phyloP scores from a whole-genome alignment of 2,888 invertebrate species.

The Diplazon laetatorius region DNA sequence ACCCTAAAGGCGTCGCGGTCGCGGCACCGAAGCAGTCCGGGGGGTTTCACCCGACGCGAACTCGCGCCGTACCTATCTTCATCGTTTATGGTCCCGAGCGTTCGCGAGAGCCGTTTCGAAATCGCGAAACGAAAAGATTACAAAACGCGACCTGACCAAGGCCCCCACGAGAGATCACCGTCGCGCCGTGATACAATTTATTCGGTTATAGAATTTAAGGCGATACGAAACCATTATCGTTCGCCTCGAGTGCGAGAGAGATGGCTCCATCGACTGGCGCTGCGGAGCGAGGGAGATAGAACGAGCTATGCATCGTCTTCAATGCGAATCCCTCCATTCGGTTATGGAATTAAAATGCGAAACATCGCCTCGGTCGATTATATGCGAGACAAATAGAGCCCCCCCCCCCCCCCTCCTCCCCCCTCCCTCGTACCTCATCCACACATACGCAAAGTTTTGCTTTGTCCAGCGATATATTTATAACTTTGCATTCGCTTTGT shows the following conservation, averaged over 20 bases:
- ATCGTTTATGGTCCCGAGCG: neutral
- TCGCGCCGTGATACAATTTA: slow-evolving; percentile 34
- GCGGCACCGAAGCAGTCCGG: slow-evolving; percentile 29
- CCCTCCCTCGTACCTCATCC: no score
- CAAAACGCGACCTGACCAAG: slow-evolving; percentile 22
- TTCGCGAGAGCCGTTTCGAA: slow-evolving; percentile 10
- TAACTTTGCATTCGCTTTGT: neutral
- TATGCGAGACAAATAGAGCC: slow-evolving; percentile 36
- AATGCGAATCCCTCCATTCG: no score
- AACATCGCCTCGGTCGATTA: slow-evolving; percentile 40
- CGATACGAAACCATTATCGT: neutral
- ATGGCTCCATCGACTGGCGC: no score
- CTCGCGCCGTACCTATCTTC: slow-evolving; percentile 27
- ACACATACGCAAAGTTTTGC: neutral
- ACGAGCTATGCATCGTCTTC: no score
- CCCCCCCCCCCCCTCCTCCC: no score
- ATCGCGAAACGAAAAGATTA: slow-evolving; percentile 46
- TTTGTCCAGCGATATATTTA: neutral
- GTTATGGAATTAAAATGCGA: no score
- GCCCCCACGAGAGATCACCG: neutral
- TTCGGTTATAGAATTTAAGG: slow-evolving; percentile 40
- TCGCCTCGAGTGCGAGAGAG: slow-evolving; percentile 16
- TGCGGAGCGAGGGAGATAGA: no score
- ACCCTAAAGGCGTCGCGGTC: slow-evolving; percentile 60
- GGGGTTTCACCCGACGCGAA: slow-evolving; percentile 47